Evolutionary conservation across 2,113 vertebrate species (phyloP), one percentile per base, ranked within the genome.

Genomic region (Archilochus colubris): DNA sequence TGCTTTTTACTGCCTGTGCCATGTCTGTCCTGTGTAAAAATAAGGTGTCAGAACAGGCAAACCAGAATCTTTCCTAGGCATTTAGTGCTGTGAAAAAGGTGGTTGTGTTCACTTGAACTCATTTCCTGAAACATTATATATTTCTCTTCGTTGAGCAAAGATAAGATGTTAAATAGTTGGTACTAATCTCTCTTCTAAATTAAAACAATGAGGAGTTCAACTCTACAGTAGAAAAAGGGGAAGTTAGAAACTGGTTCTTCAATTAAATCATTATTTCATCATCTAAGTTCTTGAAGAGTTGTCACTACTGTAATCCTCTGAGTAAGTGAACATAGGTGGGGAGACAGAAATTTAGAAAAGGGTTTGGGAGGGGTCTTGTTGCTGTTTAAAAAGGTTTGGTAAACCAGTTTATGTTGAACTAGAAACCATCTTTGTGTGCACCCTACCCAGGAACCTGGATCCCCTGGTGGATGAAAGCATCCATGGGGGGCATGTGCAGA

Each of bases 101-200:
- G 63, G 20, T 50, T 80, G 46, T 89, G 83, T 95, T 91, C 38
- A 83, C 51, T 94, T 85, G 40, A 91, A 92, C 76, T 75, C 30
- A 78, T 90, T 95, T 95, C 93, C 90, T 94, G 93, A 86, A 94
- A 63, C 30, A 44, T 86, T 86, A 74, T 75, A 72, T 92, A 93
- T 95, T 85, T 86, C 91, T 51, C 22, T 82, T 94, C 93, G 79
- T 68, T 82, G 82, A 92, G 68, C 69, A 91, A 91, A 94, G 94
- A 95, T 93, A 95, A 96, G 83, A 93, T 28, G 27, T 74, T 93
- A 68, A 92, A 68, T 15, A 59, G n/a, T 87, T 91, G 75, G 87
- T 87, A 59, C 79, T 91, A 89, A 94, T 92, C 75, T 91, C 40
- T 69, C 46, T 43, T 79, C 53, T 70, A 67, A 91, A 70, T 70